These are phyloP conservation scores for Chouioia cunea DNA, from an alignment of 2,888 invertebrate species.

Conservation along the genomic window DNA sequence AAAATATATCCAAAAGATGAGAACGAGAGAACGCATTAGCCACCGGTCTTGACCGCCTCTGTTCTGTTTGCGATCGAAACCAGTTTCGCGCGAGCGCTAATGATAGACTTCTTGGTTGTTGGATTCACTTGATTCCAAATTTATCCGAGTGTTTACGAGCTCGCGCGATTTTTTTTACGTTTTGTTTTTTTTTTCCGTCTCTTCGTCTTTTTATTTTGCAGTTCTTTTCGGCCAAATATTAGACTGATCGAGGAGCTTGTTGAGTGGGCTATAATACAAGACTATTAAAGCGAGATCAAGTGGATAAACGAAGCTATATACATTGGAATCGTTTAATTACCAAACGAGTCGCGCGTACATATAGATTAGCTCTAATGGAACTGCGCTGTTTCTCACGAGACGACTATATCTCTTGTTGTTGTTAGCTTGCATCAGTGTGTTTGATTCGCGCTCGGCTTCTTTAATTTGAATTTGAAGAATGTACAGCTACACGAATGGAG, in stretches of 20 bases:
- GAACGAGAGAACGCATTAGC: slow-evolving; percentile 42
- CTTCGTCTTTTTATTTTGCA: not conserved
- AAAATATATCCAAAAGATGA: slow-evolving; percentile 16
- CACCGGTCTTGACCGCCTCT: slow-evolving; percentile 53
- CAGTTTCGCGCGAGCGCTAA: slow-evolving; percentile 46
- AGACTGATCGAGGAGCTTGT: slow-evolving; percentile 21
- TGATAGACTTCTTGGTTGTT: slow-evolving; percentile 5
- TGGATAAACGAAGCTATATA: slow-evolving; percentile 61
- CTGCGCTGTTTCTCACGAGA: slow-evolving; percentile 57
- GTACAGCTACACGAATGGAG: too few species aligned
- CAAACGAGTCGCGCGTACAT: slow-evolving; percentile 48
- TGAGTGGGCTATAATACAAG: slow-evolving; percentile 51
- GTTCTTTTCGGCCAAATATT: not conserved
- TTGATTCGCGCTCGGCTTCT: not conserved
- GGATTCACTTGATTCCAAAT: not conserved
- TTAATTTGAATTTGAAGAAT: too few species aligned
- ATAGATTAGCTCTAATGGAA: slow-evolving; percentile 66
- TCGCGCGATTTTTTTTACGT: not conserved
- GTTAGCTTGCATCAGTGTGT: not conserved
- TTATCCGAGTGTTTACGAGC: too few species aligned
- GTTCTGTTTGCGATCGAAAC: slow-evolving; percentile 46
- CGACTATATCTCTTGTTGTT: slow-evolving; percentile 9
- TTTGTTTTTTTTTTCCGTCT: not conserved
- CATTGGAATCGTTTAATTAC: slow-evolving; percentile 66
- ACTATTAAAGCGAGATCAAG: slow-evolving; percentile 45